A percentile compares a stretch with the other conserved stretches of the same genome.
Conservation (phyloP, 2,888 invertebrate species). For the Orchestes rusci region DNA sequence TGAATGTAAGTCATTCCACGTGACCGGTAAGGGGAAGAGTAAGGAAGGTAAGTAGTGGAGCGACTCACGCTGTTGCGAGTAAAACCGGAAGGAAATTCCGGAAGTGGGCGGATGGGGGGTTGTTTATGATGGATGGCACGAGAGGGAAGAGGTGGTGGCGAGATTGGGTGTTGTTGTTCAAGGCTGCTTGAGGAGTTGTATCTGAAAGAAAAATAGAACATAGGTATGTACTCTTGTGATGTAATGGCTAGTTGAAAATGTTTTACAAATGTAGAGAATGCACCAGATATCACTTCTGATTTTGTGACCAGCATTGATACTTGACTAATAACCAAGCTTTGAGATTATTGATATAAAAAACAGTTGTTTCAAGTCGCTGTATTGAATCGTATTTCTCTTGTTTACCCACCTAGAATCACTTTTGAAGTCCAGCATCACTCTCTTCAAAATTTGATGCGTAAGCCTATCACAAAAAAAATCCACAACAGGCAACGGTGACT, state of each 20-base stretch:
- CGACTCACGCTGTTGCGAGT: constrained; percentile 5
- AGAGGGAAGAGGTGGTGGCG: constrained; percentile 20
- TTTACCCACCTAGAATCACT: constrained; percentile 26
- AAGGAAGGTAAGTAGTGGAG: constrained; percentile 9
- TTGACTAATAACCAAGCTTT: too few relatives aligned
- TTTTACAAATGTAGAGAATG: too few relatives aligned
- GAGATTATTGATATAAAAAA: too few relatives aligned
- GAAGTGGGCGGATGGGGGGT: constrained; percentile 17
- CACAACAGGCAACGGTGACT: constrained; percentile 31
- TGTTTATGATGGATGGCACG: constrained; percentile 12
- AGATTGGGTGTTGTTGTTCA: constrained; percentile 4
- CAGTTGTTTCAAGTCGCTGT: too few relatives aligned
- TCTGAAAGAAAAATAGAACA: constrained; percentile 4
- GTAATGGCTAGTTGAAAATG: too few relatives aligned
- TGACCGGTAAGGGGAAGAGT: constrained; percentile 11
- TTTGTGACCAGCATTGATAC: too few relatives aligned
- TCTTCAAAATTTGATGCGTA: constrained; percentile 45
- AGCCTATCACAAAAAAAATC: constrained; percentile 46
- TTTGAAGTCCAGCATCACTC: constrained; percentile 46
- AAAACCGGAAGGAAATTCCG: constrained; percentile 14
- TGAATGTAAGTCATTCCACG: constrained; percentile 8
- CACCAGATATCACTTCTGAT: too few relatives aligned
- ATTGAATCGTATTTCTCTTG: too few relatives aligned
- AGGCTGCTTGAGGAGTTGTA: background rate
- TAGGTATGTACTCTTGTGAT: background rate